phyloP scores from a whole-genome alignment of 2,888 invertebrate species.

The Caenorhabditis sinica region DNA sequence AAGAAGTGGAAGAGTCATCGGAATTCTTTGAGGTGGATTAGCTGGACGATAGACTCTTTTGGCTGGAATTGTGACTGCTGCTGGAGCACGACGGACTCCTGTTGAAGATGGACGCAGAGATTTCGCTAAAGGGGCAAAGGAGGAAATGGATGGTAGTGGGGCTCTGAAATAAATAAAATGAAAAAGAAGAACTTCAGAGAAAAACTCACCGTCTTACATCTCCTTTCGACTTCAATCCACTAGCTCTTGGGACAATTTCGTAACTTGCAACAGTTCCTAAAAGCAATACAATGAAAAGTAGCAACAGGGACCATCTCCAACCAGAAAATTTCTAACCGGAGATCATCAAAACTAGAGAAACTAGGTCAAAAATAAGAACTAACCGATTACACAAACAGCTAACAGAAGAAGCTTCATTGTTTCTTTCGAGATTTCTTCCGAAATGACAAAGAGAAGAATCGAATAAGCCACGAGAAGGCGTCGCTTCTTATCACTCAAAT shows the following conservation, averaged over 20 bases:
- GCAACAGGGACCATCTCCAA: too few relatives aligned
- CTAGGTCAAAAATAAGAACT: conserved; percentile 35
- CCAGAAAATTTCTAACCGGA: not conserved
- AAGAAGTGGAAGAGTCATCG: conserved; percentile 51
- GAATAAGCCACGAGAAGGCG: conserved; percentile 49
- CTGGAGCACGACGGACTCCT: conserved; percentile 69
- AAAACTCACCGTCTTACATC: conserved; percentile 35
- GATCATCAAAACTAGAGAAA: conserved; percentile 5
- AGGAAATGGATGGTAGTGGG: conserved; percentile 54
- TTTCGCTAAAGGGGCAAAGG: conserved; percentile 63
- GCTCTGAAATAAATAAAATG: conserved; percentile 36
- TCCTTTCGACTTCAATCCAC: conserved; percentile 45
- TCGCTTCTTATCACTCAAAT: conserved; percentile 41
- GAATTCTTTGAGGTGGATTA: conserved; percentile 21
- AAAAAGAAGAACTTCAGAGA: not conserved
- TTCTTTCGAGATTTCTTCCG: conserved; percentile 2
- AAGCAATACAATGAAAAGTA: not conserved
- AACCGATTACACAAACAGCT: conserved; percentile 60
- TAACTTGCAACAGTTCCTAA: conserved; percentile 20
- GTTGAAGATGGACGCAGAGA: conserved; percentile 63
- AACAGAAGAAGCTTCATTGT: conserved; percentile 48
- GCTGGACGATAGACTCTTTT: conserved; percentile 34
- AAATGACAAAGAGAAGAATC: conserved; percentile 32
- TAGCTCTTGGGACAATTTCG: conserved; percentile 60
- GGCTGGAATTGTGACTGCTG: conserved; percentile 35